A percentile compares a stretch with the other conserved stretches of the same genome.
Evolutionary conservation across 1,140 invertebrate species (phyloP).

Genomic region (Drosophila pruinosa): DNA sequence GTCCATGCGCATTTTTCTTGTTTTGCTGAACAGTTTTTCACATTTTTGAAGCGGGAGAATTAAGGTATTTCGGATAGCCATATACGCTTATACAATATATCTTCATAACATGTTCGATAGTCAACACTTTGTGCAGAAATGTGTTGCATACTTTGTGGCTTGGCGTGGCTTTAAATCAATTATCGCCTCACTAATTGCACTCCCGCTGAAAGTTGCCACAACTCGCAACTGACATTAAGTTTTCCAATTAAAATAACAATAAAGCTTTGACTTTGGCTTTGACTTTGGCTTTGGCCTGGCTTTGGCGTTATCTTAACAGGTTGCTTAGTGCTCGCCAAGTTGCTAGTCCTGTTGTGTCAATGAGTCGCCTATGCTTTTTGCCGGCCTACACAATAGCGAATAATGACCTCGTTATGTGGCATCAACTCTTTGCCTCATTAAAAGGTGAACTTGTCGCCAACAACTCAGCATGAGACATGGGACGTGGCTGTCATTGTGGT

Average conservation of each 20-base stretch:
- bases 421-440: slow-evolving; percentile 52
- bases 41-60: neutral
- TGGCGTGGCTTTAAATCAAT: slow-evolving; percentile 27
- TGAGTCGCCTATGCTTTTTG: neutral
- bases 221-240: slow-evolving; percentile 29
- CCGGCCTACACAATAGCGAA: slow-evolving; percentile 30
- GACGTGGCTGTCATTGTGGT: slow-evolving; percentile 30
- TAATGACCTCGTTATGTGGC: slow-evolving; percentile 50
- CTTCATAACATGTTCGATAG: slow-evolving; percentile 1
- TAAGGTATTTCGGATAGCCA: neutral
- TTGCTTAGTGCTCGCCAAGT: slow-evolving; percentile 29
- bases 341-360: slow-evolving; percentile 6
- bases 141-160: slow-evolving; percentile 51
- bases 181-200: slow-evolving; percentile 20
- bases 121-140: slow-evolving; percentile 12
- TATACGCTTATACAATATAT: neutral
- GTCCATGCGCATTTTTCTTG: slow-evolving; percentile 11
- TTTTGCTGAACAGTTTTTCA: slow-evolving; percentile 1
- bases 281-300: neutral
- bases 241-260: slow-evolving; percentile 54
- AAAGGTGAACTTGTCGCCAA: slow-evolving; percentile 43
- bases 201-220: neutral
- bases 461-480: neutral
- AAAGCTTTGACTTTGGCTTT: slow-evolving; percentile 21
- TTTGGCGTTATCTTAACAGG: slow-evolving; percentile 21